Percentiles rank a stretch among this genome's conserved stretches.
These are phyloP conservation scores for Rhabdomys dilectus DNA, from an alignment of 2,113 vertebrate species.

Conservation along the genomic window DNA sequence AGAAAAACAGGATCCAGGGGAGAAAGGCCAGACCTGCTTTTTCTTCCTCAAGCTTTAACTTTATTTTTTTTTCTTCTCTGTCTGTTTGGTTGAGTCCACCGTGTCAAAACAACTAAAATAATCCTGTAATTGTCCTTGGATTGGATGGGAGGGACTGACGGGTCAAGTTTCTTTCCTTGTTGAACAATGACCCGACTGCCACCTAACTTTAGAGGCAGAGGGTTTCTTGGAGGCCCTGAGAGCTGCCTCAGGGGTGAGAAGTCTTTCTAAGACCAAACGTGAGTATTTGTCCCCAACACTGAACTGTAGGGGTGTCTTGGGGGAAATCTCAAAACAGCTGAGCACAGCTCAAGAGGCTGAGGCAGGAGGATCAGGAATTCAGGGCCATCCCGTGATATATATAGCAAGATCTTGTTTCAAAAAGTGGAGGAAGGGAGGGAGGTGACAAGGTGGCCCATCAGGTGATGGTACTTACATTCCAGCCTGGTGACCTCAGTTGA, in stretches of 20 bases:
- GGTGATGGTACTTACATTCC: too few relatives aligned
- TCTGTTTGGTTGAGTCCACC: neutral
- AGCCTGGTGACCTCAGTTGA: neutral
- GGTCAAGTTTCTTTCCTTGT: conserved; percentile 58
- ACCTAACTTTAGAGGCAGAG: neutral
- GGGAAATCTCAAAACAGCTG: neutral
- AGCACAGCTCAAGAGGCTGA: neutral
- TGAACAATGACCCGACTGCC: neutral
- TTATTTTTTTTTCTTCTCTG: neutral
- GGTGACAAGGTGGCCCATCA: neutral
- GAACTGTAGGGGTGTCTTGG: neutral
- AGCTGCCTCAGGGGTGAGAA: neutral
- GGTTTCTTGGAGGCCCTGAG: neutral
- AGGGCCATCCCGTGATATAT: neutral
- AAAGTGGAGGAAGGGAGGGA: neutral
- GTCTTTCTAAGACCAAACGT: neutral
- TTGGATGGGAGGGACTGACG: neutral
- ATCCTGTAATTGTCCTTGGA: conserved; percentile 3
- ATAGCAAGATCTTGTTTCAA: neutral
- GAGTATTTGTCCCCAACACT: neutral
- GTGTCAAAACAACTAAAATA: conserved; percentile 50
- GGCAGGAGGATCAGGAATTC: neutral
- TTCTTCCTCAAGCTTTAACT: neutral
- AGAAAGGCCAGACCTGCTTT: conserved; percentile 31
- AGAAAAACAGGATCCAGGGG: conserved; percentile 3